A percentile compares a stretch with the other conserved stretches of the same genome.
Conservation (phyloP, 2,888 invertebrate species). For the Nematopogon swammerdamellus region DNA sequence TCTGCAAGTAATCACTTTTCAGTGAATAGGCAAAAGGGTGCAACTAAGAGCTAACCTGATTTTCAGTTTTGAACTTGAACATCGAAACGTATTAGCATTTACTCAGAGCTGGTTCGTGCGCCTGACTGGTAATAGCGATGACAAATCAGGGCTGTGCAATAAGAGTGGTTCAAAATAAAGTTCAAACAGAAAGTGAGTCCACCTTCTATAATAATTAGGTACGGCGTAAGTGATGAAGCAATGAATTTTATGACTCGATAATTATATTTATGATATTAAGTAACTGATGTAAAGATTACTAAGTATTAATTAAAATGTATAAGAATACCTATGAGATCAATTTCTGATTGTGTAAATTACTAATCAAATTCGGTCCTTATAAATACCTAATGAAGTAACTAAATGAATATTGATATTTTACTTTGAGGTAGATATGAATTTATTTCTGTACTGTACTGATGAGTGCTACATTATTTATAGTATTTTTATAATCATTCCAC, state of each 20-base stretch:
- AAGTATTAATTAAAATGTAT: neutral
- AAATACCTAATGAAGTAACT: neutral
- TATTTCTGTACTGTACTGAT: neutral
- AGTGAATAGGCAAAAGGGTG: too few relatives aligned
- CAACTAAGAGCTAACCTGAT: too few relatives aligned
- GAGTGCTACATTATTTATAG: constrained; percentile 40
- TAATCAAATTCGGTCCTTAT: neutral
- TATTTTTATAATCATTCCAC: constrained; percentile 55
- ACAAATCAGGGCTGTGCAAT: neutral
- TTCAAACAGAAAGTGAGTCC: neutral
- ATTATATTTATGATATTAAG: neutral
- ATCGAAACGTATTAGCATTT: too few relatives aligned
- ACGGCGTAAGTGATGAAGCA: neutral
- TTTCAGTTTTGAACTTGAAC: too few relatives aligned
- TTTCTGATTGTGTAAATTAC: neutral
- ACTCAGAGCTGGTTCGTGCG: too few relatives aligned
- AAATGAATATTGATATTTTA: neutral
- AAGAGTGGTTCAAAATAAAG: neutral
- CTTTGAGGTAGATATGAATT: neutral
- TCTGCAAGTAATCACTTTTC: too few relatives aligned
- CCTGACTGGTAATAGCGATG: too few relatives aligned
- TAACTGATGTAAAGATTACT: too few relatives aligned
- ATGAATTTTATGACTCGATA: neutral
- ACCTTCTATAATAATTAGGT: too few relatives aligned
- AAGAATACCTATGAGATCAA: neutral